A percentile compares a stretch with the other conserved stretches of the same genome.
These are phyloP conservation scores for Platichthys stellatus DNA, from an alignment of 2,113 vertebrate genomes.

Conservation along the genomic window DNA sequence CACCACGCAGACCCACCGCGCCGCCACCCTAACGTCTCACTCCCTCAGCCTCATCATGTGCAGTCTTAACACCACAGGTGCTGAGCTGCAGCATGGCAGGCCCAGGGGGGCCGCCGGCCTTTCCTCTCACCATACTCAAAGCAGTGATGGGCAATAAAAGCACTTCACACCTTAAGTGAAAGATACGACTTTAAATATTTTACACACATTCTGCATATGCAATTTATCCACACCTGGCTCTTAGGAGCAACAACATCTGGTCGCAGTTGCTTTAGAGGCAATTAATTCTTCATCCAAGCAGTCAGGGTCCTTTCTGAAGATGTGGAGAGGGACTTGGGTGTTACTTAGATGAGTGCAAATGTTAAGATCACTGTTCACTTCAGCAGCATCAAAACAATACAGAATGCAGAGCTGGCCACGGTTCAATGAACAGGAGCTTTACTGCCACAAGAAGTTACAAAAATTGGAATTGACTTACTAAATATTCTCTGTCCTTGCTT, in stretches of 20 bases:
- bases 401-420: background rate
- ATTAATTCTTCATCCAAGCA: constrained; percentile 77
- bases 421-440: background rate
- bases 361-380: constrained; percentile 33
- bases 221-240: constrained; percentile 82
- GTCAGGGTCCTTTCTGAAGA: constrained; percentile 65
- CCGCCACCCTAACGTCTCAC: constrained; percentile 52
- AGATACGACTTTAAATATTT: constrained; percentile 87
- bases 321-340: constrained; percentile 51
- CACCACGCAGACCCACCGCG: constrained; percentile 41
- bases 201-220: constrained; percentile 81
- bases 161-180: constrained; percentile 81
- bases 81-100: constrained; percentile 51
- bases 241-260: constrained; percentile 81
- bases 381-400: background rate
- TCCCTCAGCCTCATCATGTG: constrained; percentile 34
- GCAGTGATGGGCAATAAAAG: constrained; percentile 83
- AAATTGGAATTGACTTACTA: background rate
- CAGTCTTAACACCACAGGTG: constrained; percentile 75
- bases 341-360: constrained; percentile 40
- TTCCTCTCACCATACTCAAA: constrained; percentile 63
- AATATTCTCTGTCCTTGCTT: too few relatives aligned
- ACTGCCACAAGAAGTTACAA: background rate
- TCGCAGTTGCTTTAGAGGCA: constrained; percentile 82
- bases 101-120: constrained; percentile 51